Base-by-base conservation (phyloP, 1,140 invertebrate species). In the Microplitis demolitor region DNA sequence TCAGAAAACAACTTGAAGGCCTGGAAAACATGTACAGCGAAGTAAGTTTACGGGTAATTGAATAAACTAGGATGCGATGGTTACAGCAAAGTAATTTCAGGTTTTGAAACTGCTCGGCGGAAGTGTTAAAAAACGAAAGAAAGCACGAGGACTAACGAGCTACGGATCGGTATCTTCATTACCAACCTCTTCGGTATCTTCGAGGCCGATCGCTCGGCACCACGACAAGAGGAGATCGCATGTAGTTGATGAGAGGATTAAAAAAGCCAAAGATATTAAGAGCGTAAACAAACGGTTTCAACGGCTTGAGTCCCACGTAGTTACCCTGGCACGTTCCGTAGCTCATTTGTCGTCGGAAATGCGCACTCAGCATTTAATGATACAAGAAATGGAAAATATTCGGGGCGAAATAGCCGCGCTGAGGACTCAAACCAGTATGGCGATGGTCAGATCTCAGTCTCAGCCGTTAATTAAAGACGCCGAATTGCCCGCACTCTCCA, bases 281-380 rank as follows among this genome's bases (percentile, higher is more conserved):
- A 92, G 92, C 74, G 92, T 95, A 81, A 95, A 95, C 81, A 95
- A 95, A 84, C 89, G 96, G 66, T 97, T 97, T 84, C 95, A 97
- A 84, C 88, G 95, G 14, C 86, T 98, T 64, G 96, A 98, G 85
- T 95, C 94, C 6, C 96, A 98, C 83, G 95, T 97, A 9, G 95
- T 97, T 6, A 97, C 96, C 4, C 86, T 98, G 60, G 96, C 96
- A 0, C 88, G 95, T 69, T 96, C 94, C 73, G 95, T 97, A n/a
- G 96, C 96, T 31, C 96, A 97, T 85, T 87, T 97, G 3, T 97
- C 95, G 14, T 95, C 94, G 1, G 96, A 98, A 88, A 95, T 97
- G 92, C 87, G 95, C 72, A 95, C 94, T 1, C 95, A 97, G 80
- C 96, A 96, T 86, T 87, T 96, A 13, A 93, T 96, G 89, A 93